phyloP scores from a whole-genome alignment of 2,888 invertebrate species.

The Mimumesa dahlbomi region DNA sequence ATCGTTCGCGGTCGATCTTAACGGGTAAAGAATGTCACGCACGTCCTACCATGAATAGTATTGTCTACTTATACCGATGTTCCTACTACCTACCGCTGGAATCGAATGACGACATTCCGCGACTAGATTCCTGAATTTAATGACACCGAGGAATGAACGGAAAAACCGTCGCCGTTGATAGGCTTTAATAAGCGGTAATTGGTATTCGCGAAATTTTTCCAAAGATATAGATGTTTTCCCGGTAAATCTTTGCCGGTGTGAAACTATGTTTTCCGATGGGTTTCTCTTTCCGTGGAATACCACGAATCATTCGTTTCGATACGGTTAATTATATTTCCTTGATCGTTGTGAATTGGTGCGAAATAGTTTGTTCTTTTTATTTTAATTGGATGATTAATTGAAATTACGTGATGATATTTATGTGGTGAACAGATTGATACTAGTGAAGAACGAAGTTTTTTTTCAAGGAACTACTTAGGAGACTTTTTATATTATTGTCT shows the following conservation, averaged over 20 bases:
- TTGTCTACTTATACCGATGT: conserved; percentile 47
- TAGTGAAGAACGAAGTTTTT: too few species aligned
- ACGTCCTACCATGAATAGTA: conserved; percentile 48
- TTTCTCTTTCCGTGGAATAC: background rate
- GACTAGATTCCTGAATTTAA: conserved; percentile 52
- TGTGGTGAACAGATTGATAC: too few species aligned
- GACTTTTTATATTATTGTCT: too few species aligned
- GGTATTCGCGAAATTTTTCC: conserved; percentile 6
- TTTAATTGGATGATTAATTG: too few species aligned
- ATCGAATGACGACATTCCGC: conserved; percentile 42
- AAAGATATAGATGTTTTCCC: conserved; percentile 11
- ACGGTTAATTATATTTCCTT: too few species aligned
- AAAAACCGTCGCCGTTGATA: conserved; percentile 36
- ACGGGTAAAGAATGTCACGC: conserved; percentile 43
- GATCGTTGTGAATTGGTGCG: too few species aligned
- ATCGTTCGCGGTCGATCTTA: conserved; percentile 20
- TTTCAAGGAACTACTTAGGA: too few species aligned
- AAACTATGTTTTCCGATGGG: background rate
- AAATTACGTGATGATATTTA: too few species aligned
- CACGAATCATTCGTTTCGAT: too few species aligned
- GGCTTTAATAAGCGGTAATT: conserved; percentile 46
- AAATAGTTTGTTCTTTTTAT: too few species aligned
- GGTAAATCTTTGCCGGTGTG: background rate
- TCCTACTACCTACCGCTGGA: conserved; percentile 11
- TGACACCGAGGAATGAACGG: conserved; percentile 22